phyloP scores from a whole-genome alignment of 64 coral and sea anemone species.

The Orbicella faveolata region DNA sequence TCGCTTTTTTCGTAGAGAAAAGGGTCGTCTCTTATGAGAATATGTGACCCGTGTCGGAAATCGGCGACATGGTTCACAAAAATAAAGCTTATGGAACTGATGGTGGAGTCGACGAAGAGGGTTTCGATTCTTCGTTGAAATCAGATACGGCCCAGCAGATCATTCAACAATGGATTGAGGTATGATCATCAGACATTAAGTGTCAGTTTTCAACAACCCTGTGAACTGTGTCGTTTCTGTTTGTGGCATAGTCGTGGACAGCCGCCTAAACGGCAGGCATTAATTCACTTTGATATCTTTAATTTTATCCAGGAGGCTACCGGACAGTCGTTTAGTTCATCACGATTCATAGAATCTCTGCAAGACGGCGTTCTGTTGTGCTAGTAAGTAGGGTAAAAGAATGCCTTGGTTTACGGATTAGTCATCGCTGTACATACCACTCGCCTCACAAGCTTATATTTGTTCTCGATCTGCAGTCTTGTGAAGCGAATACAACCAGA shows the following conservation, averaged over 20 bases:
- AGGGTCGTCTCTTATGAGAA: background rate
- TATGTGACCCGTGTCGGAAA: constrained; percentile 17
- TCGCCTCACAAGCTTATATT: constrained; percentile 2
- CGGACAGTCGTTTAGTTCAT: constrained; percentile 38
- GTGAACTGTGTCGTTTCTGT: constrained; percentile 22
- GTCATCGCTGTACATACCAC: background rate
- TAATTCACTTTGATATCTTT: constrained; percentile 22
- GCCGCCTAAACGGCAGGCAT: background rate
- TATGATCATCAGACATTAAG: constrained; percentile 12
- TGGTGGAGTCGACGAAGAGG: constrained; percentile 12
- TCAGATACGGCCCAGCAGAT: constrained; percentile 57
- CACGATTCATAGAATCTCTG: constrained; percentile 59
- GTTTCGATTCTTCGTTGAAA: constrained; percentile 25
- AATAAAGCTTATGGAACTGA: constrained; percentile 13
- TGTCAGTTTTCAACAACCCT: constrained; percentile 40
- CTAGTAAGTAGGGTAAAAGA: constrained; percentile 33
- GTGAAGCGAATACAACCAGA: constrained; percentile 63
- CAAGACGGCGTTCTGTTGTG: constrained; percentile 59
- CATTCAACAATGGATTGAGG: constrained; percentile 66
- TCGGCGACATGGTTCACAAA: constrained; percentile 32
- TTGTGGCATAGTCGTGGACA: background rate
- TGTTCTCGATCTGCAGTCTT: constrained; percentile 35
- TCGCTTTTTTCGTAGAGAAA: background rate
- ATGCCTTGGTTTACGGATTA: background rate
- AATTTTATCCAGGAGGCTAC: constrained; percentile 54